A percentile compares a stretch with the other conserved stretches of the same genome.
phyloP scores from a whole-genome alignment of 2,113 vertebrate species.

The Physeter macrocephalus region DNA sequence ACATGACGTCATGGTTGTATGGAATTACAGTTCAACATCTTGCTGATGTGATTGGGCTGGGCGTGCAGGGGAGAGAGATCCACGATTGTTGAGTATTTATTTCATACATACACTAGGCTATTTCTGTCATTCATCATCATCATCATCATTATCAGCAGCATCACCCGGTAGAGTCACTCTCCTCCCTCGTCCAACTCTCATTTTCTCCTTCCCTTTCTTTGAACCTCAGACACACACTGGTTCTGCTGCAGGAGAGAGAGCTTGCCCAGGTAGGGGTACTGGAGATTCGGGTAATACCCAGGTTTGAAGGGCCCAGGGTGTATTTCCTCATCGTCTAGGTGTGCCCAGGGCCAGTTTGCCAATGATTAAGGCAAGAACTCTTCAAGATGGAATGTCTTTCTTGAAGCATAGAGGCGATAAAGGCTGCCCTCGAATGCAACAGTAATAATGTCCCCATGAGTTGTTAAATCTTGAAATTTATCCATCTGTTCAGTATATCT shows the following conservation, averaged over 20 bases:
- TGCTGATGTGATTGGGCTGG: neutral
- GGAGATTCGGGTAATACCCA: neutral
- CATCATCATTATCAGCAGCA: accelerated
- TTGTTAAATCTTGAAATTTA: neutral
- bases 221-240: too few species aligned
- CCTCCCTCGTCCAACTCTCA: neutral
- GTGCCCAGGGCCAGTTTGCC: neutral
- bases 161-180: accelerated
- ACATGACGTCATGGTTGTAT: neutral
- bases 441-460: neutral
- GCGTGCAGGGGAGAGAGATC: neutral
- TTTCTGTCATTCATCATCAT: neutral
- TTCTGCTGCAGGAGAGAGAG: neutral
- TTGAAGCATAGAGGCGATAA: neutral
- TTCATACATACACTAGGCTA: neutral
- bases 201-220: neutral
- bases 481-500: neutral
- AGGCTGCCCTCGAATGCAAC: neutral
- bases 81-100: neutral
- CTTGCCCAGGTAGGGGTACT: accelerated
- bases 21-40: neutral
- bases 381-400: neutral
- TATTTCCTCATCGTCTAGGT: neutral
- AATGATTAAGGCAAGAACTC: neutral
- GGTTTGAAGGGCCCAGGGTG: neutral